phyloP scores from a whole-genome alignment of 2,113 vertebrate species.

The Syngnathoides biaculeatus region DNA sequence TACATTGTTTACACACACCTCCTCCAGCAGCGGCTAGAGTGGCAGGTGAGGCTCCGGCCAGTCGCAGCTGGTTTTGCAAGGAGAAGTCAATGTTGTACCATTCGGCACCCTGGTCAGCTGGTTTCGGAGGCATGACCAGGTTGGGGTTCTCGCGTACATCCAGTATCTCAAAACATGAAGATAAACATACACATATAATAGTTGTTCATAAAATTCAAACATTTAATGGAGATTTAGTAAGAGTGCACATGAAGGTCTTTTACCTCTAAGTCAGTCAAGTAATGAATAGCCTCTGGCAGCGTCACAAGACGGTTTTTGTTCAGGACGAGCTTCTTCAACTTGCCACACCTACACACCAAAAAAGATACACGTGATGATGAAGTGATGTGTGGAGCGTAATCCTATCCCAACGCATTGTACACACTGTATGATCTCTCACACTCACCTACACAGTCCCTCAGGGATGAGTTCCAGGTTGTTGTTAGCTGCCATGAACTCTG shows the following conservation, averaged over 20 bases:
- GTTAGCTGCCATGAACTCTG: slow-evolving; percentile 96
- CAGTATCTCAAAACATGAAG: slow-evolving; percentile 73
- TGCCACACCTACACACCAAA: slow-evolving; percentile 79
- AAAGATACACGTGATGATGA: not conserved
- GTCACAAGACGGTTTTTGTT: slow-evolving; percentile 97
- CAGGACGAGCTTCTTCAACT: slow-evolving; percentile 89
- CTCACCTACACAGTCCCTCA: slow-evolving; percentile 92
- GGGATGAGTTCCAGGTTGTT: slow-evolving; percentile 97
- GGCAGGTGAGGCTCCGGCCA: slow-evolving; percentile 92
- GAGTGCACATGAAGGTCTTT: not conserved
- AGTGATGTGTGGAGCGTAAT: not conserved
- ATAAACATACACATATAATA: not conserved
- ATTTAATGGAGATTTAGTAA: not conserved
- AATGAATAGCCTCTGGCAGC: slow-evolving; percentile 90
- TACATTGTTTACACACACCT: slow-evolving; percentile 54
- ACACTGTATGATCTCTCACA: not conserved
- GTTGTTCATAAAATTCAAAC: not conserved
- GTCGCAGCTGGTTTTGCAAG: slow-evolving; percentile 91
- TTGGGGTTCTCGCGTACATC: slow-evolving; percentile 94
- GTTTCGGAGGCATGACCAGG: slow-evolving; percentile 96
- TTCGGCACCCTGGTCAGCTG: slow-evolving; percentile 80
- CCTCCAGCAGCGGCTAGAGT: slow-evolving; percentile 84
- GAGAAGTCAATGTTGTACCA: slow-evolving; percentile 99
- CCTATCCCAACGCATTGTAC: not conserved
- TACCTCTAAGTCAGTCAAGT: slow-evolving; percentile 88